Conservation (phyloP, 1,140 invertebrate species). For the Drosophila repleta region DNA sequence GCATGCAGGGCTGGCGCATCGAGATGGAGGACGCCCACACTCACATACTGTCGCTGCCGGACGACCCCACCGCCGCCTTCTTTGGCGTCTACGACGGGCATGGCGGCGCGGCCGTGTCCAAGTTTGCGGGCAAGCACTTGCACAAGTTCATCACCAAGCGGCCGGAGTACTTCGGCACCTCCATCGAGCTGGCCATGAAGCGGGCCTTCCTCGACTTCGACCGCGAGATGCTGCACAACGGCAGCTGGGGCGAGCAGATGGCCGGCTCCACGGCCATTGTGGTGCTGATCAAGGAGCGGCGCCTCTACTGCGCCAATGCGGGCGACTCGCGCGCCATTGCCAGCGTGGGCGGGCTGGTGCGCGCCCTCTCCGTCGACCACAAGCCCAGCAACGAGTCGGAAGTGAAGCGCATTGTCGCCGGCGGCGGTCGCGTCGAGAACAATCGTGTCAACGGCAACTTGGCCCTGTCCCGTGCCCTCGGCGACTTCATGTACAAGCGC, state of each 20-base stretch:
- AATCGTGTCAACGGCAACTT: conserved; percentile 99
- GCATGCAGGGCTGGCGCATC: conserved; percentile 99
- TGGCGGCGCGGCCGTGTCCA: conserved; percentile 92
- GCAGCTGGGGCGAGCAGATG: conserved; percentile 93
- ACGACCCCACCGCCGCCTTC: conserved; percentile 95
- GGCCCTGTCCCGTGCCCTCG: conserved; percentile 97
- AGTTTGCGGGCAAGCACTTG: conserved; percentile 97
- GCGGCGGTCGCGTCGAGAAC: conserved; percentile 98
- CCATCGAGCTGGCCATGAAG: conserved; percentile 85
- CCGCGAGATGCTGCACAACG: conserved; percentile 94
- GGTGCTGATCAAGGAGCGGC: conserved; percentile 92
- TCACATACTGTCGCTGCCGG: conserved; percentile 95
- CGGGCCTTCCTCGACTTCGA: conserved; percentile 96
- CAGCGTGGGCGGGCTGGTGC: conserved; percentile 87
- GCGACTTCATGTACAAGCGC: conserved; percentile 98
- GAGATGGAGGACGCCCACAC: conserved; percentile 99
- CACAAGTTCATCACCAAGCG: conserved; percentile 93
- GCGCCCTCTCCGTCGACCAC: conserved; percentile 93
- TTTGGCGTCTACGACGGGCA: conserved; percentile 95
- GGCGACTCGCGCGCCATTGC: conserved; percentile 98
- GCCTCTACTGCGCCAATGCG: conserved; percentile 96
- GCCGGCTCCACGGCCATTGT: conserved; percentile 97
- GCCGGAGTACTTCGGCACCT: conserved; percentile 86
- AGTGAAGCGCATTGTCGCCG: conserved; percentile 93
- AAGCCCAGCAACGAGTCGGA: conserved; percentile 96